Base-by-base conservation (phyloP, 2,888 invertebrate species). In the Heteromyza rotundicornis region DNA sequence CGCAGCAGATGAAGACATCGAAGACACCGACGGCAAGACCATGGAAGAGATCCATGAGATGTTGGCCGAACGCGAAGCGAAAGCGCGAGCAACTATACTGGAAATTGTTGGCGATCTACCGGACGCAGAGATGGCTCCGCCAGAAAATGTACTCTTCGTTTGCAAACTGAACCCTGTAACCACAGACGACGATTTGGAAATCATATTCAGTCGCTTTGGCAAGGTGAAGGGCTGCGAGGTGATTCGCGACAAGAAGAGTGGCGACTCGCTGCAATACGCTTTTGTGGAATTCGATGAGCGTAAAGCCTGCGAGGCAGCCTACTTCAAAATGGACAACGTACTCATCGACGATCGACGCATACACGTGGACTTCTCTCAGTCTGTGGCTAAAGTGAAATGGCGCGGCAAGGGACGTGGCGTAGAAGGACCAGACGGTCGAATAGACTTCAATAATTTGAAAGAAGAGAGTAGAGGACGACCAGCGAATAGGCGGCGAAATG, bases 241-340 rank as follows among this genome's bases (percentile, higher is more conserved):
- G 0, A 98, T 99, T 68, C 87, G 95, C 71, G 99, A 99, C 81
- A 90, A 92, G 69, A 92, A 94, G 77, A 90, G 92, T 1, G 92
- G 92, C 0, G 96, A 98, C 80, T 99, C 98, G 0, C 85, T 99
- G 60, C 99, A 99, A 78, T 99, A 99, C 84, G 98, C 98, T 0
- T 99, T 99, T 81, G 94, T 99, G 62, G 99, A 99, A 82, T 99
- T 98, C 85, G 92, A 92, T 65, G 91, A 96, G 57, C 89, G 90
- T 68, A 93, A 94, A 75, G 88, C 94, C 0, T 99, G 99, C 84
- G 99, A 99, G 84, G 93, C 94, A 72, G 99, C 99, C 1, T 99
- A 95, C 83, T 97, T 99, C 77, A 99, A 99, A 86, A 99, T 99
- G 99, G 98, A 98, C 81, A 99, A 99, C 85, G 98, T 99, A 0